Evolutionary conservation across 2,113 vertebrate species (phyloP).

Genomic region (Tursiops truncatus): DNA sequence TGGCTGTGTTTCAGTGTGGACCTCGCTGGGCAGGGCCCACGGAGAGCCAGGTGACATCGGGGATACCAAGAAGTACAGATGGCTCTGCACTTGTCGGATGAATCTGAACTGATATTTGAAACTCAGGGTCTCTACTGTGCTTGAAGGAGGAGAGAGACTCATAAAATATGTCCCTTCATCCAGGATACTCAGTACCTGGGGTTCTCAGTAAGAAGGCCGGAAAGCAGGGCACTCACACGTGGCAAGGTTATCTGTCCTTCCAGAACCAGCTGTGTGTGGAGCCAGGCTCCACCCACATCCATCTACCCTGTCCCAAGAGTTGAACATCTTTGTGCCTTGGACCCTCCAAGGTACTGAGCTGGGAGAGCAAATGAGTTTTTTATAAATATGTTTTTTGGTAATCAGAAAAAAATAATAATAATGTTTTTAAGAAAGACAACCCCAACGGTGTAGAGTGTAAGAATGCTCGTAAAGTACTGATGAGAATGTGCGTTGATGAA

Average conservation of each 20-base stretch:
- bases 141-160: not conserved
- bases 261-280: not conserved
- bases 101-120: not conserved
- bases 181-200: not conserved
- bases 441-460: not conserved
- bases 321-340: too few species aligned
- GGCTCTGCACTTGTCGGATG: rapidly evolving
- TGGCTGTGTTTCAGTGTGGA: rapidly evolving
- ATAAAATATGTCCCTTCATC: not conserved
- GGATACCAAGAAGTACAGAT: rapidly evolving
- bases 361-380: not conserved
- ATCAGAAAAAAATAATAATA: not conserved
- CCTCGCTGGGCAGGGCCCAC: too few species aligned
- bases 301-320: rapidly evolving
- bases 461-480: not conserved
- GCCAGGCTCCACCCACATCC: rapidly evolving
- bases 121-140: not conserved
- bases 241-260: not conserved
- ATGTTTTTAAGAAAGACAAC: not conserved
- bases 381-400: not conserved
- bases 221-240: rapidly evolving
- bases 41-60: rapidly evolving
- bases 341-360: rapidly evolving
- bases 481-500: not conserved
- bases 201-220: not conserved